phyloP scores from a whole-genome alignment of 1,140 invertebrate species.

The Eurosta solidaginis region DNA sequence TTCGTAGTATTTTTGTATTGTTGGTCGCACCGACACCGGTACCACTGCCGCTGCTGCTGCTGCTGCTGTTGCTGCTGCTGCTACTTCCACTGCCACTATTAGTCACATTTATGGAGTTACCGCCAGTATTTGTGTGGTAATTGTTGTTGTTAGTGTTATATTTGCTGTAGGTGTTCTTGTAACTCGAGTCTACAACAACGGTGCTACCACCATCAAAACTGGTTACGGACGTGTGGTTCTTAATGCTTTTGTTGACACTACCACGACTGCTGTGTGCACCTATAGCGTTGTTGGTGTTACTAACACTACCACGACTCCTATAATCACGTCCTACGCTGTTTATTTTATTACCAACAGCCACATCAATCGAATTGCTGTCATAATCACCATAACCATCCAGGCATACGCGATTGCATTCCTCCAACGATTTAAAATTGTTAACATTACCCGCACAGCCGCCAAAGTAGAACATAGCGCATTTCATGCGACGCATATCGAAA shows the following conservation, averaged over 20 bases:
- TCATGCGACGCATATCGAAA: constrained; percentile 35
- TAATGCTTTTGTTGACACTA: background rate
- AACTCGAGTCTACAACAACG: background rate
- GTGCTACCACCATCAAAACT: background rate
- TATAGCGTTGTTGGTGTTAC: background rate
- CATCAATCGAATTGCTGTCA: background rate
- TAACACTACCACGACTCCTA: background rate
- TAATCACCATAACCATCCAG: constrained; percentile 21
- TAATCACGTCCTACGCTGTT: constrained; percentile 1
- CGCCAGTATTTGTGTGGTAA: background rate
- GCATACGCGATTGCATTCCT: constrained; percentile 36
- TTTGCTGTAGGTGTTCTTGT: constrained; percentile 1
- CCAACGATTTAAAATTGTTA: constrained; percentile 37
- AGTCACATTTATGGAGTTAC: background rate
- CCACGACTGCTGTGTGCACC: background rate
- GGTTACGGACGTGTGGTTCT: constrained; percentile 20
- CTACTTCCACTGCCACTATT: background rate
- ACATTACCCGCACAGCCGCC: constrained; percentile 38
- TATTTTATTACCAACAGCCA: constrained; percentile 12
- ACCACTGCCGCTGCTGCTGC: background rate
- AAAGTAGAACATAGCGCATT: constrained; percentile 36
- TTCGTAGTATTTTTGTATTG: constrained; percentile 5
- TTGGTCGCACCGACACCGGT: background rate
- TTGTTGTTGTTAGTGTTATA: background rate
- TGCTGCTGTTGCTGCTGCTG: background rate